Conservation (phyloP, 2,113 vertebrate species). For the Caloenas nicobarica region DNA sequence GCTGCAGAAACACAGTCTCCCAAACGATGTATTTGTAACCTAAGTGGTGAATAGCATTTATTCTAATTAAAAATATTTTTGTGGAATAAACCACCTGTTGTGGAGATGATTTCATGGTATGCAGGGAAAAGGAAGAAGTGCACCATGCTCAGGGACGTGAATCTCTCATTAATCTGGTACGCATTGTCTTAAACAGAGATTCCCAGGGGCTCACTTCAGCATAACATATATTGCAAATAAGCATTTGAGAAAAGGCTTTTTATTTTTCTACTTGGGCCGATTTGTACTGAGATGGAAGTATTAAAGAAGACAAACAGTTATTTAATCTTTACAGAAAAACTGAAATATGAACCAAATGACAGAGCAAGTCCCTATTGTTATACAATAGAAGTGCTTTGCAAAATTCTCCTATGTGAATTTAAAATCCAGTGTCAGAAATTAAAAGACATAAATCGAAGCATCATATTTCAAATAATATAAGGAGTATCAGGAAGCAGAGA, state of each 20-base stretch:
- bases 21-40: neutral
- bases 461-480: neutral
- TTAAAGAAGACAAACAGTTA: neutral
- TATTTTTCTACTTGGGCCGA: neutral
- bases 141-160: neutral
- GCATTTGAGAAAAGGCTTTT: neutral
- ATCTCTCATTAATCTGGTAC: neutral
- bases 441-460: neutral
- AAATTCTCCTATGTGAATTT: neutral
- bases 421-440: neutral
- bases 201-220: neutral
- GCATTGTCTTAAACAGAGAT: neutral
- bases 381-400: neutral
- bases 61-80: neutral
- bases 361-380: neutral
- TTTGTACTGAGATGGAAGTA: neutral
- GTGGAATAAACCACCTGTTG: neutral
- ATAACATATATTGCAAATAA: neutral
- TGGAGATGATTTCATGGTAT: neutral
- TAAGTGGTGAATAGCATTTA: neutral
- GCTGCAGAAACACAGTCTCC: neutral
- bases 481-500: neutral
- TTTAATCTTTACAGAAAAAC: neutral
- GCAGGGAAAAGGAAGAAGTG: neutral
- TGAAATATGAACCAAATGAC: neutral